Evolutionary conservation across 2,888 invertebrate species (phyloP).

Genomic region (Luperina nickerlii): DNA sequence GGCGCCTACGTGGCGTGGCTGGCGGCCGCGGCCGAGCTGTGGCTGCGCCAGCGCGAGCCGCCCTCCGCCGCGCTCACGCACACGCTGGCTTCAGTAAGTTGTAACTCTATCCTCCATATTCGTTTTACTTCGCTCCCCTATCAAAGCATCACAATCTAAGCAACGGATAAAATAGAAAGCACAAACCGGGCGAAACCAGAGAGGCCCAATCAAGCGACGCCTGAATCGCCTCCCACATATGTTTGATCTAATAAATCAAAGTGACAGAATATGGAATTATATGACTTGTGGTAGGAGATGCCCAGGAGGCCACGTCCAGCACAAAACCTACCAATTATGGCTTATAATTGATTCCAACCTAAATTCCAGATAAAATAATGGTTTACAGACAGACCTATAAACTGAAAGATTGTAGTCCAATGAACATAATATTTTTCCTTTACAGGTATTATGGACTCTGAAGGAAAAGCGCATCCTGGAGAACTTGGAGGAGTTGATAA

Average conservation of each 20-base stretch:
- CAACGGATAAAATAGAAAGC: too few relatives aligned
- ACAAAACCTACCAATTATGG: background rate
- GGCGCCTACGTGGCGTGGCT: constrained; percentile 94
- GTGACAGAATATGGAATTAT: background rate
- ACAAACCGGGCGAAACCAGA: background rate
- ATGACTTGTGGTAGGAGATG: background rate
- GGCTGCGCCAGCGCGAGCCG: constrained; percentile 81
- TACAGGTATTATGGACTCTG: constrained; percentile 89
- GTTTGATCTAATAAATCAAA: background rate
- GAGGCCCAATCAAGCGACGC: background rate
- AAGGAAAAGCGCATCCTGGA: constrained; percentile 91
- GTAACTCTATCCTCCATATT: background rate
- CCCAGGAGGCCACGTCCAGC: background rate
- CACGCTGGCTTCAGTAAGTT: constrained; percentile 93
- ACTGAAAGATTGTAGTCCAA: background rate
- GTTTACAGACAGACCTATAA: background rate
- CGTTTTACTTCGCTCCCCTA: too few relatives aligned
- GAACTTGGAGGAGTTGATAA: constrained; percentile 92
- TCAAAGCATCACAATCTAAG: too few relatives aligned
- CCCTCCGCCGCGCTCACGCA: constrained; percentile 91
- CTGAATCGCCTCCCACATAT: background rate
- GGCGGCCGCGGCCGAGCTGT: constrained; percentile 88
- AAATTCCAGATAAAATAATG: background rate
- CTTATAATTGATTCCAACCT: background rate
- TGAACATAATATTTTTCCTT: background rate